Evolutionary conservation across 64 coral and sea anemone species (phyloP), one percentile per base, ranked within the genome.

Genomic region (Actinia tenebrosa): DNA sequence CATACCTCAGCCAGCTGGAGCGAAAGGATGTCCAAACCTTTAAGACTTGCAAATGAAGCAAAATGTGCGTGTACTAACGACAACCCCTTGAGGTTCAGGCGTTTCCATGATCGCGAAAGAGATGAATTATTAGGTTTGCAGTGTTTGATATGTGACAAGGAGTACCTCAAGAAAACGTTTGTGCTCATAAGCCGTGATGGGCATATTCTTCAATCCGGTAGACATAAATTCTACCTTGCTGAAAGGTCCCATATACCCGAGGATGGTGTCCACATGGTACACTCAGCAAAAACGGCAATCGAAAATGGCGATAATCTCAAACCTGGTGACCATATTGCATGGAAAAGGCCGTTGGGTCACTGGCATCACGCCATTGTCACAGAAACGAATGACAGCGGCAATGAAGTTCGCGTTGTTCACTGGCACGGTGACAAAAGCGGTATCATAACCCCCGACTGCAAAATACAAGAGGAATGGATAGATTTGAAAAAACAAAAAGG

Each of bases 311-410:
- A 86, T 64, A 45, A 86, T 11, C 84, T 86, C 37, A 64, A 86
- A 86, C 84, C 84, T n/a, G 84, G 84, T 60, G 84, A 86, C 60
- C 84, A 86, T 54, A 86, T 86, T 25, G 84, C 84, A 17, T 86
- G 84, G 84, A 14, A 71, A 11, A 86, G 84, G 27, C 61, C 84
- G 16, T 66, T 8, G 50, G 84, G 26, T 43, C 11, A 45, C 44
- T 86, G 84, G 84, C 84, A 86, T 16, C 84, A 86, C 1, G 84
- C 84, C 10, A 60, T 86, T 16, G 60, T 86, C 60, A 86, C 84
- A 22, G 84, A 86, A 42, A 71, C 46, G 53, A 55, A 42, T 7
- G 69, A 54, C 10, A 86, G 60, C 43, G 22, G 30, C 30, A 37
- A 37, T 37, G 30, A 71, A 45, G 43, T 86, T 64, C 18, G 61